Percentiles rank a stretch among this genome's conserved stretches.
These are phyloP conservation scores for Drosophila parthenogenetica DNA, from an alignment of 2,888 invertebrate genomes.

Conservation along the genomic window DNA sequence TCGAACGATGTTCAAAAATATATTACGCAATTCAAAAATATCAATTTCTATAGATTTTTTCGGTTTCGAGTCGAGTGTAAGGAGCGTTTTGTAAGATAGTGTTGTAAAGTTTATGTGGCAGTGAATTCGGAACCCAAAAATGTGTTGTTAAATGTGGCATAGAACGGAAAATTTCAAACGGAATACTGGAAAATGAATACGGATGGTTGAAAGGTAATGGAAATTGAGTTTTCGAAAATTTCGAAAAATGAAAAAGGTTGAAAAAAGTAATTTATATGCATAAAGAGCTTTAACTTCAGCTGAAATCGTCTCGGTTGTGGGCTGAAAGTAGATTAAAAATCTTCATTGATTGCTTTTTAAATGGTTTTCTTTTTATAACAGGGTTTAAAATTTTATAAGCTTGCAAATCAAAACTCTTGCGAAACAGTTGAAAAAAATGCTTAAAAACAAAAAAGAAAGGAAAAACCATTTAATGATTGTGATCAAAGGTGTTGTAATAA, in stretches of 20 bases:
- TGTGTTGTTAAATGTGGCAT: too few species aligned
- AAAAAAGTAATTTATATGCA: background rate
- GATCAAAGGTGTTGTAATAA: too few species aligned
- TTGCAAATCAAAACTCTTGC: conserved; percentile 26
- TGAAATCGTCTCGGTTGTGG: background rate
- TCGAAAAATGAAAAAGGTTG: conserved; percentile 11
- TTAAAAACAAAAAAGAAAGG: background rate
- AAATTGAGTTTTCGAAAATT: too few species aligned
- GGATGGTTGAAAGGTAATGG: too few species aligned
- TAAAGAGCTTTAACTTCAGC: background rate
- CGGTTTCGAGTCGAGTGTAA: too few species aligned
- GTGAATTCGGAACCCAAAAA: too few species aligned
- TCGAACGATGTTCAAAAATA: conserved; percentile 14
- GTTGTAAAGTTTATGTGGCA: too few species aligned
- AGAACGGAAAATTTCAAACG: too few species aligned
- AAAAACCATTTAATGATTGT: too few species aligned
- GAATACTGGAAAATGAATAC: too few species aligned
- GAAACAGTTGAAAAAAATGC: background rate
- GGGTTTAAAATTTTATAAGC: background rate
- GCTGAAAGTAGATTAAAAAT: background rate
- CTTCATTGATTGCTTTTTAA: background rate
- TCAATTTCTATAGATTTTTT: conserved; percentile 6
- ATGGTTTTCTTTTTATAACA: background rate
- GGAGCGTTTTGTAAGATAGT: too few species aligned
- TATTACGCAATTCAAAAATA: conserved; percentile 50